These are phyloP conservation scores for Strix occidentalis DNA, from an alignment of 2,797 vertebrate species.

Conservation along the genomic window DNA sequence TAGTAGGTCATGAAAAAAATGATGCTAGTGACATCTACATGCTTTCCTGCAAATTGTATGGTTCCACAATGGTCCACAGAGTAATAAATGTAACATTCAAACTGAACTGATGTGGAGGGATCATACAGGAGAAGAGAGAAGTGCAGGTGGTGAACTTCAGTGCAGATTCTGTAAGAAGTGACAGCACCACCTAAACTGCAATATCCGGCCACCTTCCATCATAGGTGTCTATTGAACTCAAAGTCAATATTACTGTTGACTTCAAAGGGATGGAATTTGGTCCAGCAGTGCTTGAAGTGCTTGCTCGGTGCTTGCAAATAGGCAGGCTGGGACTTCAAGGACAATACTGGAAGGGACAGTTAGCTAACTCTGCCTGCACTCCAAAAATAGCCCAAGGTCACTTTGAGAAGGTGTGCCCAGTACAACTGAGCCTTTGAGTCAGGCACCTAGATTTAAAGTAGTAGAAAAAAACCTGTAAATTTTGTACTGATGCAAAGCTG, in stretches of 20 bases:
- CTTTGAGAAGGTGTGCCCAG: background rate
- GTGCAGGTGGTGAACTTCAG: background rate
- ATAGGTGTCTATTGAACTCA: background rate
- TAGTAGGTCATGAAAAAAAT: background rate
- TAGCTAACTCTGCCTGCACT: background rate
- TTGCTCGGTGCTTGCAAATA: background rate
- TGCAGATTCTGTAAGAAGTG: background rate
- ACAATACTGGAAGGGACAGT: background rate
- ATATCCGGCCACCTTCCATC: background rate
- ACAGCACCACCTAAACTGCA: background rate
- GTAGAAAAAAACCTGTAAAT: background rate
- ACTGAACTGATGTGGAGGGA: background rate
- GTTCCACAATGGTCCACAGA: background rate
- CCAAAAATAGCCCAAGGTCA: slow-evolving; percentile 5
- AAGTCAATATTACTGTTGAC: background rate
- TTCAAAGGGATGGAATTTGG: background rate
- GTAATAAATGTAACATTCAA: background rate
- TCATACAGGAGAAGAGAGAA: background rate
- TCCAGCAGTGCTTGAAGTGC: background rate
- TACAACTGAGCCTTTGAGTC: background rate
- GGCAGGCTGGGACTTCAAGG: background rate
- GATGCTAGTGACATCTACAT: background rate
- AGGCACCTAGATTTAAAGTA: background rate
- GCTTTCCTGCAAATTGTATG: background rate
- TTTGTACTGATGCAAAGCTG: background rate